A percentile compares a stretch with the other conserved stretches of the same genome.
Conservation (phyloP, 1,140 invertebrate genomes). For the Drosophila punjabiensis region DNA sequence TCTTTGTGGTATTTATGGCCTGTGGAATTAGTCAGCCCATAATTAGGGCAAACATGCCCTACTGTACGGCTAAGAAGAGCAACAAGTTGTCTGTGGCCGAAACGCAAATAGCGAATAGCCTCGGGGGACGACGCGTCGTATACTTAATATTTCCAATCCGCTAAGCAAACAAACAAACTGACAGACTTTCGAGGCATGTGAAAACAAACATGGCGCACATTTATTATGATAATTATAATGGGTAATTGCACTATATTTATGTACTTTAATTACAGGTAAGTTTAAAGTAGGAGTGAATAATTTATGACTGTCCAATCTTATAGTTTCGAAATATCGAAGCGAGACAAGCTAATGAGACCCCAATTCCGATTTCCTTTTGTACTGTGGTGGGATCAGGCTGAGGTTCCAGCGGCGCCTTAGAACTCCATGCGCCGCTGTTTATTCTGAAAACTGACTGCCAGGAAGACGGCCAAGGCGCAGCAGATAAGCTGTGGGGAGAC, state of each 20-base stretch:
- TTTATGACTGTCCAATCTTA: conserved; percentile 36
- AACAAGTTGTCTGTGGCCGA: conserved; percentile 61
- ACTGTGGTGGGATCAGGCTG: conserved; percentile 31
- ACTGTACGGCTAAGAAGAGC: conserved; percentile 25
- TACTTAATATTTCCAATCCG: conserved; percentile 32
- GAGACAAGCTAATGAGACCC: conserved; percentile 35
- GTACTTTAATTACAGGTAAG: conserved; percentile 37
- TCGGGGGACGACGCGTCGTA: conserved; percentile 31
- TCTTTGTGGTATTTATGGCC: conserved; percentile 13
- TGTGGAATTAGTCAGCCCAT: neutral
- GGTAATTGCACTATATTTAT: conserved; percentile 46
- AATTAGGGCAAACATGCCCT: conserved; percentile 9
- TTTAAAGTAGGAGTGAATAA: conserved; percentile 45
- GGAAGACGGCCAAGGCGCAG: conserved; percentile 61
- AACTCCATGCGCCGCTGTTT: conserved; percentile 82
- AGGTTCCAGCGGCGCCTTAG: conserved; percentile 39
- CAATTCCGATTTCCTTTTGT: conserved; percentile 47
- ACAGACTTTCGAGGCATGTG: conserved; percentile 23
- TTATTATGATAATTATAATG: conserved; percentile 47
- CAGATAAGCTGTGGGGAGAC: conserved; percentile 61
- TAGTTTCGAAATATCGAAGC: conserved; percentile 46
- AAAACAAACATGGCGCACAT: conserved; percentile 40
- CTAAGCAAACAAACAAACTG: conserved; percentile 25
- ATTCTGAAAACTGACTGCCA: conserved; percentile 79
- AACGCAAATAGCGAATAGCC: neutral